Evolutionary conservation across 2,888 invertebrate species (phyloP).

Genomic region (Eugnorisma glareosa): DNA sequence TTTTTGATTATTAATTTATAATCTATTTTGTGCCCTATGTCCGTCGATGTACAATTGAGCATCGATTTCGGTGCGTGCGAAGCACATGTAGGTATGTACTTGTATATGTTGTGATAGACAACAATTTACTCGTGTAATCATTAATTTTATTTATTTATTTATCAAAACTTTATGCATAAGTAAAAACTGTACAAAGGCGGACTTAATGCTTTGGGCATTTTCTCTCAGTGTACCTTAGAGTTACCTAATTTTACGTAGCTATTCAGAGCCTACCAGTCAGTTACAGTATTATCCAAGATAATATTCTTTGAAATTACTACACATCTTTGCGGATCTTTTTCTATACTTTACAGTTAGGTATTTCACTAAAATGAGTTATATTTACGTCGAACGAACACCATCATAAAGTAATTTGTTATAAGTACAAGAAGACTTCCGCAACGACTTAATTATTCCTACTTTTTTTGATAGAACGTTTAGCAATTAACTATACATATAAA

Average conservation of each 20-base stretch:
- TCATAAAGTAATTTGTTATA: background rate
- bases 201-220: background rate
- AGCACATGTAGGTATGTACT: background rate
- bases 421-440: background rate
- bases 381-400: background rate
- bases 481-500: background rate
- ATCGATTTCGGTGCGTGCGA: background rate
- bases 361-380: background rate
- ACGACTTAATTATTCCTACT: too few species aligned
- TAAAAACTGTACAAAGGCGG: too few species aligned
- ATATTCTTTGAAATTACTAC: background rate
- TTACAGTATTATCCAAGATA: background rate
- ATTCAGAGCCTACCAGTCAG: background rate
- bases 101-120: background rate
- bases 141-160: background rate
- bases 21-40: background rate
- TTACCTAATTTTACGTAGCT: background rate
- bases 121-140: background rate
- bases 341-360: background rate
- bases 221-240: background rate
- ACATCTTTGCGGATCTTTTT: background rate
- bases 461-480: background rate
- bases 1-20: constrained; percentile 9
- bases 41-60: background rate
- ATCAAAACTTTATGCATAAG: too few species aligned